These are phyloP conservation scores for Psilopsiagon aurifrons DNA, from an alignment of 2,113 vertebrate species.

Conservation along the genomic window DNA sequence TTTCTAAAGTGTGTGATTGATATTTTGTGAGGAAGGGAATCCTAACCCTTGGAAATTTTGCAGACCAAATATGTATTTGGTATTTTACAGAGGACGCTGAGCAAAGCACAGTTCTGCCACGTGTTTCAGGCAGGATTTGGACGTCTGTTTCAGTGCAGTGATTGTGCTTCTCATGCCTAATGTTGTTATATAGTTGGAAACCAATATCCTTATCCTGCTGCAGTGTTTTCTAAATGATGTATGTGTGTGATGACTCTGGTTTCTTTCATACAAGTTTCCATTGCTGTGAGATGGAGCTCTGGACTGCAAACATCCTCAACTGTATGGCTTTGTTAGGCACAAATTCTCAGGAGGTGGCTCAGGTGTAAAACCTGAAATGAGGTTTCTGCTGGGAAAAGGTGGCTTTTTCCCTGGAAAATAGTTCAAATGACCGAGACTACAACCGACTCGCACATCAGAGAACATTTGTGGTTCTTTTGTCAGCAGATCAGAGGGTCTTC, in stretches of 20 bases:
- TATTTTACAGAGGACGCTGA: not conserved
- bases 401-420: not conserved
- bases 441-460: not conserved
- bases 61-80: not conserved
- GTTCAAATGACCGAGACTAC: not conserved
- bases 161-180: not conserved
- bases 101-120: not conserved
- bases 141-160: not conserved
- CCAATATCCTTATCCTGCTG: not conserved
- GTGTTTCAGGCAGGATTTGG: not conserved
- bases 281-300: not conserved
- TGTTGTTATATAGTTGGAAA: not conserved
- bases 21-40: fast-evolving
- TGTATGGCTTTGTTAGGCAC: not conserved
- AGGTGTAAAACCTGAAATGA: not conserved
- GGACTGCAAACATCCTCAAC: not conserved
- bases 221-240: not conserved
- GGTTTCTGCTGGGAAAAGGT: not conserved
- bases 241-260: not conserved
- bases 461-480: not conserved
- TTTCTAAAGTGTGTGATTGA: not conserved
- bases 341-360: not conserved
- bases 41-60: not conserved
- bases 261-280: not conserved
- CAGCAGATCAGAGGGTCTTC: not conserved